A percentile compares a stretch with the other conserved stretches of the same genome.
Conservation (phyloP, 1,140 invertebrate genomes). For the Melanaphis sacchari region DNA sequence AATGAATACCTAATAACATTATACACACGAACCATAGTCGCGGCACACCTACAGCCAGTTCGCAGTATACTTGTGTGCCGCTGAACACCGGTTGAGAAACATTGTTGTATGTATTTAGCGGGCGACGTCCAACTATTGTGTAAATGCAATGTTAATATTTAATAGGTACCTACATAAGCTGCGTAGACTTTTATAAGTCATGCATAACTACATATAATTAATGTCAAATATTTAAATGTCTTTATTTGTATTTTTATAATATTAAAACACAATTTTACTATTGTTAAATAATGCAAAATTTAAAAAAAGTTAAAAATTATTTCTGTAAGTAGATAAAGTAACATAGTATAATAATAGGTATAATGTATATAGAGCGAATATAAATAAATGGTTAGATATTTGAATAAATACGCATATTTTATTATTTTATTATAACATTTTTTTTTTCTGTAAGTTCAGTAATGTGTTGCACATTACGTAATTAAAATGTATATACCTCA, state of each 20-base stretch:
- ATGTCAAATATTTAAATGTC: not conserved
- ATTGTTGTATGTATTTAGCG: too few species aligned
- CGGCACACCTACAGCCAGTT: too few species aligned
- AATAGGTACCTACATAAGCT: too few species aligned
- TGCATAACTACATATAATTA: not conserved
- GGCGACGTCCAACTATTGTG: not conserved
- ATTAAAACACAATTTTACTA: not conserved
- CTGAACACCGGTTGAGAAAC: too few species aligned
- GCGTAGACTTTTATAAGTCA: not conserved
- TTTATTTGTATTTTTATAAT: not conserved
- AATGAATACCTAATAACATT: too few species aligned
- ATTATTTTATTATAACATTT: not conserved
- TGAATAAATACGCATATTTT: not conserved
- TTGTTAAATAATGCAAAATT: not conserved
- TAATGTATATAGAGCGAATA: not conserved
- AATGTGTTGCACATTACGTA: slow-evolving; percentile 5
- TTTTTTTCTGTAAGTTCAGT: not conserved
- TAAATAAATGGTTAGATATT: not conserved
- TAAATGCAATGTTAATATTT: not conserved
- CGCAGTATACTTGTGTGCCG: too few species aligned
- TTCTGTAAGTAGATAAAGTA: not conserved
- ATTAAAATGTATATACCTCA: not conserved
- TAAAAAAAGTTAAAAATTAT: not conserved
- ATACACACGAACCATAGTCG: too few species aligned
- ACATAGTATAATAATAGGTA: not conserved